Evolutionary conservation across 1,140 invertebrate species (phyloP).

Genomic region (Diploscapter pachys): DNA sequence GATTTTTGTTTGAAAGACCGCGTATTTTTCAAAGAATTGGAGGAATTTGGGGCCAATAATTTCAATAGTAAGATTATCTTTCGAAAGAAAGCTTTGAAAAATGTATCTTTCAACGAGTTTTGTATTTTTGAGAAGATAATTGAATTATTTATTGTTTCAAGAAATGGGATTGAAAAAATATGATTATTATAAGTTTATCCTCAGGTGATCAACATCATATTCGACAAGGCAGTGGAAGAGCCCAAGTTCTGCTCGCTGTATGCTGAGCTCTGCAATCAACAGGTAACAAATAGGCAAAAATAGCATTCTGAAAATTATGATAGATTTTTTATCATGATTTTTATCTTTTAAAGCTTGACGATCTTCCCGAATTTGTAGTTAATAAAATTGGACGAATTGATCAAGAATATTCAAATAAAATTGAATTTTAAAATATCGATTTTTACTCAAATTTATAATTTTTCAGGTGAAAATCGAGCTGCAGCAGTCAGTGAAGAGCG

Average conservation of each 20-base stretch:
- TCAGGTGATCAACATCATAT: slow-evolving; percentile 48
- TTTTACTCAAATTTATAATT: neutral
- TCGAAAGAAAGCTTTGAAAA: too few relatives aligned
- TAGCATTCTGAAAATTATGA: neutral
- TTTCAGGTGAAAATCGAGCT: slow-evolving; percentile 10
- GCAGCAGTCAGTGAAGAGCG: neutral
- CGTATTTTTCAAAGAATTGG: too few relatives aligned
- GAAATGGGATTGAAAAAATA: too few relatives aligned
- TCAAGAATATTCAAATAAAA: neutral
- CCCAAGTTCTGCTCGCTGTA: slow-evolving; percentile 55
- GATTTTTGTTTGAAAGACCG: too few relatives aligned
- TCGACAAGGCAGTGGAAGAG: slow-evolving; percentile 57
- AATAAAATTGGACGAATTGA: neutral
- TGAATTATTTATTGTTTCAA: too few relatives aligned
- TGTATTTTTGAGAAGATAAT: too few relatives aligned
- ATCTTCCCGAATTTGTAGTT: neutral
- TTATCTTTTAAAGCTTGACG: too few relatives aligned
- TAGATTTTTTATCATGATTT: slow-evolving; percentile 5
- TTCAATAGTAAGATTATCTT: too few relatives aligned
- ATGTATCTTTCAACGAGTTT: too few relatives aligned
- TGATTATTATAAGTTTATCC: too few relatives aligned
- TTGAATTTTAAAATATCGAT: neutral
- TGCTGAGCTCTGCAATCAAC: slow-evolving; percentile 49
- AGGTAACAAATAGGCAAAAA: slow-evolving; percentile 3
- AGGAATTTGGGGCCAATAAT: too few relatives aligned